A percentile compares a stretch with the other conserved stretches of the same genome.
Conservation (phyloP, 2,113 vertebrate genomes). For the Tyto alba region DNA sequence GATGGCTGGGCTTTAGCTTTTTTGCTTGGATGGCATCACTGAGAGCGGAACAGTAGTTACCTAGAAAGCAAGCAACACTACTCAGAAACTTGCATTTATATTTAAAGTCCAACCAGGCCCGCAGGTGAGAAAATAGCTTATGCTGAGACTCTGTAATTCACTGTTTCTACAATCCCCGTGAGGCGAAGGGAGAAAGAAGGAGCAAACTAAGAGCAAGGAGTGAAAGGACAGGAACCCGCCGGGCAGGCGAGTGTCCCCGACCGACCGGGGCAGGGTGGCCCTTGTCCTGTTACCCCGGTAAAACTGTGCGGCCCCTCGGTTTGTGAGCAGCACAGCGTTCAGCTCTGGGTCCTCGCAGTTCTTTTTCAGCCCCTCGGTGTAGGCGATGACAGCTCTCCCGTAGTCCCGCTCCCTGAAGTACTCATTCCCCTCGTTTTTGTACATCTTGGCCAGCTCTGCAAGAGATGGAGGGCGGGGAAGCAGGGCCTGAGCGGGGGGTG, state of each 20-base stretch:
- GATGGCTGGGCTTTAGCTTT: slow-evolving; percentile 86
- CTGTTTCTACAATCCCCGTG: neutral
- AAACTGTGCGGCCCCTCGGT: slow-evolving; percentile 89
- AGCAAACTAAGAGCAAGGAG: neutral
- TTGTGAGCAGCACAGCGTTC: slow-evolving; percentile 79
- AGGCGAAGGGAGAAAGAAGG: neutral
- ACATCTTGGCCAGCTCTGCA: slow-evolving; percentile 82
- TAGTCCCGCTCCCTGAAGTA: slow-evolving; percentile 93
- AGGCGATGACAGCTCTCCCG: slow-evolving; percentile 77
- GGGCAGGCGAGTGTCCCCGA: neutral
- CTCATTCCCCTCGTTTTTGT: slow-evolving; percentile 89
- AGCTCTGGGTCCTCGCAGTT: slow-evolving; percentile 77
- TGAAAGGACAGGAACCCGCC: neutral
- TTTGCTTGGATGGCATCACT: slow-evolving; percentile 83
- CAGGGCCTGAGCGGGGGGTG: neutral
- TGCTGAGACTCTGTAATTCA: neutral
- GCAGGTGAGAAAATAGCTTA: neutral
- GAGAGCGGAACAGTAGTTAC: slow-evolving; percentile 90
- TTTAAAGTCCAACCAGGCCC: neutral
- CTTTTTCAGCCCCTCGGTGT: slow-evolving; percentile 83
- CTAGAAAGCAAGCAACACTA: slow-evolving; percentile 48
- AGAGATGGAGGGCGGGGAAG: neutral
- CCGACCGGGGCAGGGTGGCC: fast-evolving
- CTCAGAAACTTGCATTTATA: neutral
- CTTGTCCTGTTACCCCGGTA: slow-evolving; percentile 71